Conservation (phyloP, 2,888 invertebrate species). For the Ferrisia virgata region DNA sequence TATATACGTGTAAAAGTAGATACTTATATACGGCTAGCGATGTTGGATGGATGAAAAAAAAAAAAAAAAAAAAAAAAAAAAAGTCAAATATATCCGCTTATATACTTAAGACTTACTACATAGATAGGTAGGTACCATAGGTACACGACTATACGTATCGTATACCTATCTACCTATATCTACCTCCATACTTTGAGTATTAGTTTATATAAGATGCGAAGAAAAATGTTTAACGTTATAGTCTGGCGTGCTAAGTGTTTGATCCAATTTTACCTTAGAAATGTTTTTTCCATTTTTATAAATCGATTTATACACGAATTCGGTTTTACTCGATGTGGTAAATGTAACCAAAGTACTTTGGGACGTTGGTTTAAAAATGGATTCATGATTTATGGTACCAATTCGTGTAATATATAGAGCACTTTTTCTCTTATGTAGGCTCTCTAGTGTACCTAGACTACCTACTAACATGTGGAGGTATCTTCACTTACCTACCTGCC, state of each 20-base stretch:
- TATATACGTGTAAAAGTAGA: no score
- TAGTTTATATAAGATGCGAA: not conserved
- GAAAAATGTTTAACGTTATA: not conserved
- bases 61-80: not conserved
- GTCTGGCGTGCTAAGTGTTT: conserved; percentile 1
- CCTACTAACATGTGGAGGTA: no score
- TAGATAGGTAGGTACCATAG: no score
- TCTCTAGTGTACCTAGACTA: no score
- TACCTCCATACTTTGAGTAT: no score
- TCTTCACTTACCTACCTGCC: no score
- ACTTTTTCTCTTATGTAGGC: not conserved
- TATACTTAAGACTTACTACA: no score
- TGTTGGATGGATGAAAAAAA: not conserved
- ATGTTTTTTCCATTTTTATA: not conserved
- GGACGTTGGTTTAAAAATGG: not conserved
- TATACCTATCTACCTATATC: not conserved
- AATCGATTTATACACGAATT: conserved; percentile 1
- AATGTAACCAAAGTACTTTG: not conserved
- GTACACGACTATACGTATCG: no score
- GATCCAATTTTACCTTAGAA: conserved; percentile 6
- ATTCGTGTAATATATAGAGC: conserved; percentile 1
- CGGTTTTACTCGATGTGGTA: not conserved
- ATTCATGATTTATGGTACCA: conserved; percentile 3
- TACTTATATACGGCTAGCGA: no score
- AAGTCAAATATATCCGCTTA: not conserved